phyloP scores from a whole-genome alignment of 2,888 invertebrate genomes.

The Volucella bombylans region DNA sequence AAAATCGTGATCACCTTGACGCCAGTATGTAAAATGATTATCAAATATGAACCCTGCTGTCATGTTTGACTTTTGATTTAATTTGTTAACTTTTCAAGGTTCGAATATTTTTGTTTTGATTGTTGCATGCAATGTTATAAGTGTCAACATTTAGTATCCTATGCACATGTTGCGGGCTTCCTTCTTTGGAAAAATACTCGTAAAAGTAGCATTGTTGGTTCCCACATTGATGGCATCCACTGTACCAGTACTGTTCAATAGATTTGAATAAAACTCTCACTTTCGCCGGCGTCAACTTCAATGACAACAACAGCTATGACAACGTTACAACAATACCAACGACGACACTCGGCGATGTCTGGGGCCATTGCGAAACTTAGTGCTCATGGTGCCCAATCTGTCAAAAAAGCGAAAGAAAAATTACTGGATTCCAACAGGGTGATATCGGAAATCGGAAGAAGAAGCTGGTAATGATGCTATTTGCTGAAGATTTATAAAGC shows the following conservation, averaged over 20 bases:
- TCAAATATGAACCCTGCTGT: background rate
- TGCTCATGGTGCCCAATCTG: slow-evolving; percentile 24
- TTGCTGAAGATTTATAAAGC: slow-evolving; percentile 34
- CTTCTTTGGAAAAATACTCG: slow-evolving; percentile 3
- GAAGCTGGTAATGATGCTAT: slow-evolving; percentile 19
- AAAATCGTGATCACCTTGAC: slow-evolving; percentile 26
- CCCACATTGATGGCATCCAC: slow-evolving; percentile 10
- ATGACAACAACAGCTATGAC: background rate
- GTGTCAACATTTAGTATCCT: background rate
- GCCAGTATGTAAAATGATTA: slow-evolving; percentile 4
- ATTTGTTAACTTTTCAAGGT: slow-evolving; percentile 47
- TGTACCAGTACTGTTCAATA: slow-evolving; percentile 22
- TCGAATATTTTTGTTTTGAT: background rate
- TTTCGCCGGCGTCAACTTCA: slow-evolving; percentile 38
- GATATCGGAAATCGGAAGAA: slow-evolving; percentile 53
- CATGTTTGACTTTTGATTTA: background rate
- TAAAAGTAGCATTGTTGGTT: background rate
- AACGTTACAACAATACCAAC: background rate
- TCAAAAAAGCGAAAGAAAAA: background rate
- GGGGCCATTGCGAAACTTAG: slow-evolving; percentile 20
- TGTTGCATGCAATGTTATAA: background rate
- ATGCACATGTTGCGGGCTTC: slow-evolving; percentile 32
- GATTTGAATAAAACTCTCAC: slow-evolving; percentile 57
- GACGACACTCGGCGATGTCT: slow-evolving; percentile 12
- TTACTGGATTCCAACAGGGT: slow-evolving; percentile 38